Percentiles rank a stretch among this genome's conserved stretches.
phyloP scores from a whole-genome alignment of 2,797 vertebrate species.

The Taeniopygia guttata region DNA sequence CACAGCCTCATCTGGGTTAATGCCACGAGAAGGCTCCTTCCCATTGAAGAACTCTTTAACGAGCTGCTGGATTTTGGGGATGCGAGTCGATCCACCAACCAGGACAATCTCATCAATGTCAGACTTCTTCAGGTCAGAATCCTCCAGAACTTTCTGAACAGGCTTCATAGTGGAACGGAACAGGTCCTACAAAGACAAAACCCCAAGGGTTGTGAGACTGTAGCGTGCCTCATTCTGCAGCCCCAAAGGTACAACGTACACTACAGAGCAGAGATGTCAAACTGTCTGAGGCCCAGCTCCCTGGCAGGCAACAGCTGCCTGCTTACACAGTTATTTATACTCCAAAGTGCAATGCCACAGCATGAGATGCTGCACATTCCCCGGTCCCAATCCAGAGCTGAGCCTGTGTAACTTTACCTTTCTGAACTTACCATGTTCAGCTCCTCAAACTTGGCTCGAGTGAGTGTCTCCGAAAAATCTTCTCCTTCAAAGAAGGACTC shows the following conservation, averaged over 20 bases:
- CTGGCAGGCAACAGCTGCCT: neutral
- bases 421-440: slow-evolving; percentile 89
- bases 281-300: neutral
- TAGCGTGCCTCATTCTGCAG: fast-evolving
- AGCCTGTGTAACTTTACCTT: neutral
- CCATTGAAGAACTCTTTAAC: slow-evolving; percentile 97
- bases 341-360: neutral
- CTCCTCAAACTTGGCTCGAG: slow-evolving; percentile 96
- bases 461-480: slow-evolving; percentile 95
- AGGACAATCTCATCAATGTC: slow-evolving; percentile 96
- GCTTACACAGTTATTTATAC: slow-evolving; percentile 11
- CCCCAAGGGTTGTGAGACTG: neutral
- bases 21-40: slow-evolving; percentile 94
- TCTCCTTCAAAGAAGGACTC: slow-evolving; percentile 97
- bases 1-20: slow-evolving; percentile 95
- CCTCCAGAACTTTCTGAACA: slow-evolving; percentile 94
- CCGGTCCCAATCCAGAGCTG: neutral
- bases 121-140: slow-evolving; percentile 91
- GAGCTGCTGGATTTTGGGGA: slow-evolving; percentile 95
- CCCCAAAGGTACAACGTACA: no score
- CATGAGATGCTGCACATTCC: neutral
- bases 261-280: fast-evolving
- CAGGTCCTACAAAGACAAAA: slow-evolving; percentile 76
- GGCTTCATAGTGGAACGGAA: slow-evolving; percentile 98
- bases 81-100: slow-evolving; percentile 94